Conservation (phyloP, 2,113 vertebrate genomes). For the Pandion haliaetus region DNA sequence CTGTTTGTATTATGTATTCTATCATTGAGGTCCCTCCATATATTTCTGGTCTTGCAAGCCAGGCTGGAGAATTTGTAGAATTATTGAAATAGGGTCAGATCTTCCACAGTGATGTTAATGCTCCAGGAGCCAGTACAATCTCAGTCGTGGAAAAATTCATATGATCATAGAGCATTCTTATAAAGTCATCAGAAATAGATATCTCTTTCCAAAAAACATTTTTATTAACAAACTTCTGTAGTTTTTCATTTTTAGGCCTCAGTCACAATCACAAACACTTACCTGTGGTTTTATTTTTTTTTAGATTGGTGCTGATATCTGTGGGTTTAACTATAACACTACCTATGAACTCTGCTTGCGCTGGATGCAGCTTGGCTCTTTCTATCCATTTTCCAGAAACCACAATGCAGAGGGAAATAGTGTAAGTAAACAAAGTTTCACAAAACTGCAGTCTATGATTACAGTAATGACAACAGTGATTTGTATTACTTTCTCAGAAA, state of each 20-base stretch:
- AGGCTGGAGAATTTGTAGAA: not conserved
- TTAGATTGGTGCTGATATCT: conserved; percentile 89
- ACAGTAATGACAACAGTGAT: not conserved
- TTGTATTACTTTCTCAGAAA: not conserved
- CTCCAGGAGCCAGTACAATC: not conserved
- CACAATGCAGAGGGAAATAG: conserved; percentile 80
- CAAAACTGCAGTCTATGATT: not conserved
- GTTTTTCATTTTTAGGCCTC: not conserved
- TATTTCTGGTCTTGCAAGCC: not conserved
- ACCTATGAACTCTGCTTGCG: conserved; percentile 82
- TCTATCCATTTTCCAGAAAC: conserved; percentile 89
- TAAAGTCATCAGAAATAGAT: not conserved
- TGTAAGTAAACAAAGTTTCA: conserved; percentile 52
- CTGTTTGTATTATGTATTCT: not conserved
- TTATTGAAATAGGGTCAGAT: not conserved
- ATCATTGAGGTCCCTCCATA: not conserved
- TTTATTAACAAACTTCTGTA: not conserved
- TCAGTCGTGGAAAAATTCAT: not conserved
- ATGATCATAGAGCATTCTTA: not conserved
- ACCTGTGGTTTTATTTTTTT: not conserved
- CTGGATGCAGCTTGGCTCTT: conserved; percentile 91
- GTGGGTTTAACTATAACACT: conserved; percentile 83
- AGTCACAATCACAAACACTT: not conserved
- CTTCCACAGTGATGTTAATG: not conserved
- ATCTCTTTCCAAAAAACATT: not conserved